Conservation (phyloP, 2,797 vertebrate genomes). For the Mormyrus hasselquistii region DNA sequence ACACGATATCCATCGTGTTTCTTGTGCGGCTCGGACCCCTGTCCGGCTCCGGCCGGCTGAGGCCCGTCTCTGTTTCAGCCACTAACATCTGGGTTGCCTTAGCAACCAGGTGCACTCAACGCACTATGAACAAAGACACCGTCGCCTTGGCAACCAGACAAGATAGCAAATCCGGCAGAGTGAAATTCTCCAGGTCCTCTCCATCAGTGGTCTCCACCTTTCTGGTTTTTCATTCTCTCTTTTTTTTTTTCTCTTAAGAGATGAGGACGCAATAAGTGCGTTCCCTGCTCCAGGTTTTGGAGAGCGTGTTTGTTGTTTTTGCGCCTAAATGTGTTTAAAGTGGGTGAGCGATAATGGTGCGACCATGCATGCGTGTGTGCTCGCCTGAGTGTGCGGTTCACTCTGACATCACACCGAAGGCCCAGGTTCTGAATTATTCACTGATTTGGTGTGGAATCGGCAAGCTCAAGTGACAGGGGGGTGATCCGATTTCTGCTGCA, state of each 20-base stretch:
- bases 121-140: conserved; percentile 6
- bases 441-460: conserved; percentile 44
- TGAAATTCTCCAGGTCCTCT: conserved; percentile 20
- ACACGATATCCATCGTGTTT: neutral
- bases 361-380: conserved; percentile 32
- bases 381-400: conserved; percentile 30
- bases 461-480: conserved; percentile 45
- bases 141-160: conserved; percentile 32
- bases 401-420: conserved; percentile 29
- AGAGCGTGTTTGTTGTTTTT: neutral
- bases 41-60: neutral
- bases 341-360: neutral
- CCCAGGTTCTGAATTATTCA: conserved; percentile 62
- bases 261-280: neutral
- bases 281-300: neutral
- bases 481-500: conserved; percentile 61
- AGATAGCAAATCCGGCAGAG: conserved; percentile 13
- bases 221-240: conserved; percentile 2
- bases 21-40: neutral
- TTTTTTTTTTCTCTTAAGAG: neutral
- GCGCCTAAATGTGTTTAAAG: neutral
- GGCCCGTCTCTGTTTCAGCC: conserved; percentile 7
- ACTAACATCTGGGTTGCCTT: conserved; percentile 18
- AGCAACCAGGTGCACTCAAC: conserved; percentile 23
- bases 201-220: conserved; percentile 16